Conservation (phyloP, 1,140 invertebrate species). For the Procambarus virginalis region DNA sequence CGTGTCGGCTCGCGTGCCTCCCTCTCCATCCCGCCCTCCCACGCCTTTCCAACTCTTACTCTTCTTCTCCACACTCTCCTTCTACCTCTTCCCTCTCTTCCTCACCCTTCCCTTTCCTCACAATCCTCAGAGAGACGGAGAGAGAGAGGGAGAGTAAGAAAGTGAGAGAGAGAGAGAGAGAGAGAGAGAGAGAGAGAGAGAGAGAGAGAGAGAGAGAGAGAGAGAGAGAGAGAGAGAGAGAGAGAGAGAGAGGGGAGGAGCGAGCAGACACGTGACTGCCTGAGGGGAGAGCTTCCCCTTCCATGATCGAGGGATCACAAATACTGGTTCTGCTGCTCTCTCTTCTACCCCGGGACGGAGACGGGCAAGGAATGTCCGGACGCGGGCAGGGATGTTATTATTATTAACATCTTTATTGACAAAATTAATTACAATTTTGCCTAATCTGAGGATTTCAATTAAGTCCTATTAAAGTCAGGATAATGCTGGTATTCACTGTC, state of each 20-base stretch:
- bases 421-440: too few relatives aligned
- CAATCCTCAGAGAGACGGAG: neutral
- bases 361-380: too few relatives aligned
- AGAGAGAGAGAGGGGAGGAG: neutral
- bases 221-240: constrained; percentile 3
- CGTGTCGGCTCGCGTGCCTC: neutral
- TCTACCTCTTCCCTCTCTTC: too few relatives aligned
- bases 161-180: neutral
- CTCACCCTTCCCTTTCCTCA: too few relatives aligned
- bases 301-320: too few relatives aligned
- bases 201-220: neutral
- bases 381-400: too few relatives aligned
- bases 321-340: neutral
- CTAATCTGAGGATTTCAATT: too few relatives aligned
- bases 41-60: neutral
- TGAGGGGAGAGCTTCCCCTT: neutral
- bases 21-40: too few relatives aligned
- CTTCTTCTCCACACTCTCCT: neutral
- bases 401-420: too few relatives aligned
- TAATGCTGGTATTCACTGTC: too few relatives aligned
- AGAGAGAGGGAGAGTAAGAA: neutral
- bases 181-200: neutral
- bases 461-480: too few relatives aligned
- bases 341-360: neutral
- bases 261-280: neutral